Evolutionary conservation across 2,113 vertebrate genomes (phyloP).

Genomic region (Centropus bengalensis): DNA sequence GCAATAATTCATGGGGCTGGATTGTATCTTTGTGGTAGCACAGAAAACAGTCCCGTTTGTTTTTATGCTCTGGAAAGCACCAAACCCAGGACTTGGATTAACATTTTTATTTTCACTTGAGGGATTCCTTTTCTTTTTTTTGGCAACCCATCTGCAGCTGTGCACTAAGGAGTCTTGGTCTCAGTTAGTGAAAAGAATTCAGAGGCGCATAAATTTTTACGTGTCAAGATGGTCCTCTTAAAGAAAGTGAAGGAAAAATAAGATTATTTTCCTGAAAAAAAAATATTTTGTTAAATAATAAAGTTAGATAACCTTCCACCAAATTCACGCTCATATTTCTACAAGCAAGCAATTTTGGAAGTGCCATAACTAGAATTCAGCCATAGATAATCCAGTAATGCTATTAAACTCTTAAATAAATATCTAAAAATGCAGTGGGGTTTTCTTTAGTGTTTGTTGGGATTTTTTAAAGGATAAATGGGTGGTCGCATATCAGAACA

Average conservation of each 20-base stretch:
- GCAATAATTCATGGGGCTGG: not conserved
- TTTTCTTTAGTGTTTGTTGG: not conserved
- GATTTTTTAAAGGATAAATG: not conserved
- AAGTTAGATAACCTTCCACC: not conserved
- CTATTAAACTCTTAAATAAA: not conserved
- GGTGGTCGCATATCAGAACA: not conserved
- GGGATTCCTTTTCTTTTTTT: not conserved
- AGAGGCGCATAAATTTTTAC: not conserved
- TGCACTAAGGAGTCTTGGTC: not conserved
- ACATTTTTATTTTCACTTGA: not conserved
- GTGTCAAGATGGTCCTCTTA: not conserved
- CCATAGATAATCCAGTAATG: not conserved
- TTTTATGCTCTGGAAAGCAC: not conserved
- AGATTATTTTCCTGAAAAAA: not conserved
- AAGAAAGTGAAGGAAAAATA: not conserved
- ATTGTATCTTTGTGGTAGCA: not conserved
- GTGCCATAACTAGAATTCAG: not conserved
- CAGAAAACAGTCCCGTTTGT: not conserved
- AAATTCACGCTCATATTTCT: not conserved
- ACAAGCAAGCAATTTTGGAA: not conserved
- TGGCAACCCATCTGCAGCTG: not conserved
- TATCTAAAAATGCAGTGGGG: not conserved
- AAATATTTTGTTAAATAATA: not conserved
- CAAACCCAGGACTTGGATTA: not conserved
- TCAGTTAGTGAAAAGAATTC: not conserved